Conservation (phyloP, 2,888 invertebrate species). For the Caenorhabditis japonica region DNA sequence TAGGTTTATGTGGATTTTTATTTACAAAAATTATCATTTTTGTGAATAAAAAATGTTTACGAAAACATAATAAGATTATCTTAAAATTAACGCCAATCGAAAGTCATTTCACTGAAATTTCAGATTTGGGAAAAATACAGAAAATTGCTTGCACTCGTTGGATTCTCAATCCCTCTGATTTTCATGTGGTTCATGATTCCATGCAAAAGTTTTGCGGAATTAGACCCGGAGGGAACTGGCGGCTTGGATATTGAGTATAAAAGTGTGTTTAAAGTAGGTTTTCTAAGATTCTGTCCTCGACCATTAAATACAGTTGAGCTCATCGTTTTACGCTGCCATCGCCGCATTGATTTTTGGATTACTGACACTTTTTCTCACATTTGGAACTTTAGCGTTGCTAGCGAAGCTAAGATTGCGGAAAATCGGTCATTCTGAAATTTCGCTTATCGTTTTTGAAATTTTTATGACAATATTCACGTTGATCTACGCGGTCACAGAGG, state of each 20-base stretch:
- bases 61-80: no score
- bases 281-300: not conserved
- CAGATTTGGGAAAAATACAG: conserved; percentile 50
- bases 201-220: conserved; percentile 34
- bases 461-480: conserved; percentile 50
- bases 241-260: conserved; percentile 52
- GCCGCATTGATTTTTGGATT: conserved; percentile 44
- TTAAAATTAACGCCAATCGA: conserved; percentile 78
- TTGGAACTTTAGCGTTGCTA: conserved; percentile 36
- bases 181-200: conserved; percentile 58
- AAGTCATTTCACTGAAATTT: conserved; percentile 77
- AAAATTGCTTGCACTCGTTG: conserved; percentile 16
- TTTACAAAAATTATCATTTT: no score
- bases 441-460: conserved; percentile 51
- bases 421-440: conserved; percentile 28
- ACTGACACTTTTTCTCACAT: conserved; percentile 34
- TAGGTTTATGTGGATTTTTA: conserved; percentile 11
- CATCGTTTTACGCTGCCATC: conserved; percentile 43
- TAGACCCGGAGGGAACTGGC: conserved; percentile 34
- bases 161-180: conserved; percentile 33
- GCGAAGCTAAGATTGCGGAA: conserved; percentile 38
- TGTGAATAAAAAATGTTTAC: no score
- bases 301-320: conserved; percentile 34
- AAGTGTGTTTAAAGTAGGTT: conserved; percentile 27
- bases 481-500: conserved; percentile 53